Conservation (phyloP, 2,888 invertebrate species). For the Anthrax anthrax region DNA sequence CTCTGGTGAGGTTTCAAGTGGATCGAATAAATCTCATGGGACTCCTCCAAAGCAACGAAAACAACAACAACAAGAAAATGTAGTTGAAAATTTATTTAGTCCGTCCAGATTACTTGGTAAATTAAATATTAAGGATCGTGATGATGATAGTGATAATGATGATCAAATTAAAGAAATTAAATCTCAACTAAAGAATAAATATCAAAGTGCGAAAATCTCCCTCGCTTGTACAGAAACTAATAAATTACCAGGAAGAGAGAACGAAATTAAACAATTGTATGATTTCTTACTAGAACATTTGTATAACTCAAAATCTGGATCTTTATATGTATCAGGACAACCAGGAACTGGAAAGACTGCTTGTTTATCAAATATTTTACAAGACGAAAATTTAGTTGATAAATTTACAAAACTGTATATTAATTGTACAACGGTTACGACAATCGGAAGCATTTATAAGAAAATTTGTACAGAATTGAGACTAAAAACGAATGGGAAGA, state of each 20-base stretch:
- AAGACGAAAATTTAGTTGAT: slow-evolving; percentile 39
- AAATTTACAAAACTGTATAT: slow-evolving; percentile 44
- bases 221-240: slow-evolving; percentile 35
- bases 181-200: slow-evolving; percentile 22
- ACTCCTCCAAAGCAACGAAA: slow-evolving; percentile 28
- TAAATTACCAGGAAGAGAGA: slow-evolving; percentile 60
- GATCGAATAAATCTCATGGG: slow-evolving; percentile 9
- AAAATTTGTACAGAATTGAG: slow-evolving; percentile 61
- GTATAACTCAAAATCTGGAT: slow-evolving; percentile 50
- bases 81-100: slow-evolving; percentile 21
- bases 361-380: slow-evolving; percentile 58
- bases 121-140: slow-evolving; percentile 26
- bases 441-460: slow-evolving; percentile 65
- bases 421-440: slow-evolving; percentile 81
- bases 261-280: slow-evolving; percentile 53
- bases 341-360: slow-evolving; percentile 98
- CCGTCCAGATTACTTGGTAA: slow-evolving; percentile 27
- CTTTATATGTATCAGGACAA: slow-evolving; percentile 88
- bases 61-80: slow-evolving; percentile 7
- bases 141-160: slow-evolving; percentile 4
- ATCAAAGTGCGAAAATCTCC: slow-evolving; percentile 30
- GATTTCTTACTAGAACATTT: slow-evolving; percentile 55
- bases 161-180: neutral
- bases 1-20: no score
- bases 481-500: slow-evolving; percentile 40